phyloP scores from a whole-genome alignment of 1,140 invertebrate genomes.

The Bombyx mandarina region DNA sequence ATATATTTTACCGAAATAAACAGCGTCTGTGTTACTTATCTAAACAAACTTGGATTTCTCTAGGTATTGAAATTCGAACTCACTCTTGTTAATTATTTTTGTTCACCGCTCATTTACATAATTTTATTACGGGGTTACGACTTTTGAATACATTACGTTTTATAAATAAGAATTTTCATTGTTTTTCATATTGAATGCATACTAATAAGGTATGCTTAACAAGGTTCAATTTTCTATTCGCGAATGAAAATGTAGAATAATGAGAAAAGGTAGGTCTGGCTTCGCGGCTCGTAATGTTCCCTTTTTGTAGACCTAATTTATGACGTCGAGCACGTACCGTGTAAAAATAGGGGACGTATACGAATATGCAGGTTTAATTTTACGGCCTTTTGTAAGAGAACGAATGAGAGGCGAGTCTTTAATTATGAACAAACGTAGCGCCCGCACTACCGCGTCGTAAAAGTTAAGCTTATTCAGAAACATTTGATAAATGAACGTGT shows the following conservation, averaged over 20 bases:
- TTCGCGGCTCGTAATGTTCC: conserved; percentile 32
- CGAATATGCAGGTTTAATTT: conserved; percentile 46
- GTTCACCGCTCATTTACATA: not conserved
- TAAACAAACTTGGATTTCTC: no score
- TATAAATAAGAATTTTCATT: conserved; percentile 6
- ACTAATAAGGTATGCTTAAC: conserved; percentile 15
- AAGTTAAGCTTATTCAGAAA: conserved; percentile 17
- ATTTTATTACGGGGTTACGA: not conserved
- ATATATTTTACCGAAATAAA: no score
- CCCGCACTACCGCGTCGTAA: conserved; percentile 17
- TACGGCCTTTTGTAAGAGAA: conserved; percentile 37
- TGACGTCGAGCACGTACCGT: conserved; percentile 37
- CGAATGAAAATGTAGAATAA: conserved; percentile 31
- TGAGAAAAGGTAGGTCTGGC: conserved; percentile 30
- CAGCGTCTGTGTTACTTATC: no score
- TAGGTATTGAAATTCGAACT: no score
- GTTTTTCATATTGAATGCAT: conserved; percentile 17
- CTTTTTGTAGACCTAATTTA: conserved; percentile 49
- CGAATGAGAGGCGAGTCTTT: conserved; percentile 42
- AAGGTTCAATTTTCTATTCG: conserved; percentile 19
- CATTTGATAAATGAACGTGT: conserved; percentile 3
- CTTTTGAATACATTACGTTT: conserved; percentile 1
- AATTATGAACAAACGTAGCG: conserved; percentile 35
- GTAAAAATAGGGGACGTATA: conserved; percentile 39
- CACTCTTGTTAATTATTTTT: not conserved